Evolutionary conservation across 2,888 invertebrate species (phyloP).

Genomic region (Limnephilus rhombicus): DNA sequence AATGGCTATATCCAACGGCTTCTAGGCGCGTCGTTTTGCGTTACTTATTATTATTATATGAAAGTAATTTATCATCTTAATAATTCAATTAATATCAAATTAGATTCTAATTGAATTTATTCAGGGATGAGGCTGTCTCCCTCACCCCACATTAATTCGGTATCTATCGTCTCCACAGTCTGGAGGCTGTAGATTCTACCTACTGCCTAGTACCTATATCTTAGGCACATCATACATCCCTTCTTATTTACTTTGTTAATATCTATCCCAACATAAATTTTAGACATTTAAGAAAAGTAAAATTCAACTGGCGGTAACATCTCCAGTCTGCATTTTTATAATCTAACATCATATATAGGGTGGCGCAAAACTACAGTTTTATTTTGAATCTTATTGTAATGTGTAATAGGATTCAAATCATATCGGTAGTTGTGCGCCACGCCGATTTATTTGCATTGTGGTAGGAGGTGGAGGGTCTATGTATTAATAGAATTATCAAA

Average conservation of each 20-base stretch:
- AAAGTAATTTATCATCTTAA: conserved; percentile 66
- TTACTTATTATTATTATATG: conserved; percentile 63
- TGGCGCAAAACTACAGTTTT: too few species aligned
- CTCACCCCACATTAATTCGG: conserved; percentile 34
- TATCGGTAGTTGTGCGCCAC: too few species aligned
- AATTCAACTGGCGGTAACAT: not conserved
- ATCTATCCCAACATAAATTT: not conserved
- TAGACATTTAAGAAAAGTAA: not conserved
- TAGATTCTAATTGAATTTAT: conserved; percentile 66
- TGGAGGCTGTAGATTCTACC: conserved; percentile 3
- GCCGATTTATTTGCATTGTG: not conserved
- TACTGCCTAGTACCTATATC: not conserved
- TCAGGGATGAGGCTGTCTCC: conserved; percentile 58
- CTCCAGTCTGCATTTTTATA: not conserved
- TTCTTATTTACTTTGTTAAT: conserved; percentile 12
- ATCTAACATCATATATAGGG: not conserved
- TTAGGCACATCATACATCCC: conserved; percentile 4
- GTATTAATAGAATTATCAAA: too few species aligned
- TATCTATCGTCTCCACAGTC: conserved; percentile 11
- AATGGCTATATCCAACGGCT: conserved; percentile 40
- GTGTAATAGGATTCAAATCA: too few species aligned
- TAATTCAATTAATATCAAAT: conserved; percentile 66
- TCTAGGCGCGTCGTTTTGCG: conserved; percentile 49
- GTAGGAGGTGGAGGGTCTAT: not conserved
- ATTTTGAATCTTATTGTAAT: too few species aligned